Evolutionary conservation across 2,888 invertebrate species (phyloP), one percentile per base, ranked within the genome.

Genomic region (Lithosia quadra): DNA sequence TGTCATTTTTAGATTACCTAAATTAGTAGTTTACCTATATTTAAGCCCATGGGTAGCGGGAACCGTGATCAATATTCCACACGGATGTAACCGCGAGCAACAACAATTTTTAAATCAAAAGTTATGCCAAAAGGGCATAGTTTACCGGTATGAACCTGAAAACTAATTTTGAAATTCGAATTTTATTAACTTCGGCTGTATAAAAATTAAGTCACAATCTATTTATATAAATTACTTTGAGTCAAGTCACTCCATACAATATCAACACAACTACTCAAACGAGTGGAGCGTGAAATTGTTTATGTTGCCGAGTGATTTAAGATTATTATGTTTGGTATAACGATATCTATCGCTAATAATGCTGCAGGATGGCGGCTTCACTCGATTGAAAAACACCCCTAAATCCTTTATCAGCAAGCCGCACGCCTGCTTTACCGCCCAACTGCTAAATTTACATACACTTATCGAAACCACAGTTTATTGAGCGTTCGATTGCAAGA

Each of bases 331-430:
- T 77, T 79, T 71, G 63, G 67, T 67, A 74, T 77, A 72, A 74
- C 76, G 74, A 79, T 79, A 82, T 82, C 81, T 84, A 86, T 84
- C 81, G 82, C 79, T 85, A 81, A 86, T 88, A 88, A 84, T 86
- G 86, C 85, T 83, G 78, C 81, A 73, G 80, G 81, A 82, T 84
- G 82, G 80, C 79, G 79, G 80, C 81, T 83, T 80, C 83, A 83
- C 75, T 78, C 83, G 84, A 87, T 90, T 89, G 88, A 89, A 89
- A 91, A 90, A 88, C 84, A 87, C 84, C 87, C 87, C 84, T 86
- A 88, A 91, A 88, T 85, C 90, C 86, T 87, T 91, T 92, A 92
- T 92, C 91, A 88, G 88, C 71, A 67, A 76, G 78, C 75, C 86
- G 82, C 92, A 91, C 86, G 89, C 90, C 84, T 80, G 84, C 84